Evolutionary conservation across 2,113 vertebrate species (phyloP).

Genomic region (Corynorhinus townsendii): DNA sequence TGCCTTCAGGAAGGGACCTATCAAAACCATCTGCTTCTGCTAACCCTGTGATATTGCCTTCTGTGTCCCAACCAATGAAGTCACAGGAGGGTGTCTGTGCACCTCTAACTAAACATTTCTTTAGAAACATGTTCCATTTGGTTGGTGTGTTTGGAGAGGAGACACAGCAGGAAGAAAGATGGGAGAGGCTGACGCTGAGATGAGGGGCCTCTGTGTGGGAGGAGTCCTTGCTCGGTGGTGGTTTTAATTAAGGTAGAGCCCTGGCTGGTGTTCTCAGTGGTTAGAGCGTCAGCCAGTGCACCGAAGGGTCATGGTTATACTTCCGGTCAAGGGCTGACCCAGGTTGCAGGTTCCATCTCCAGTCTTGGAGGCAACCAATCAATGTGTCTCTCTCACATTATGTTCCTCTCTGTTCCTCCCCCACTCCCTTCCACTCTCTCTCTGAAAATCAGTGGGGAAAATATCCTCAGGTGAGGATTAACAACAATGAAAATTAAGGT

Average conservation of each 20-base stretch:
- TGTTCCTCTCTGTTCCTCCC: no score
- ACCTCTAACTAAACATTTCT: rapidly evolving
- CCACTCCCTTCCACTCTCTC: no score
- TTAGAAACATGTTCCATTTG: rapidly evolving
- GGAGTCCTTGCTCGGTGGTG: neutral
- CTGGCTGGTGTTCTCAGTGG: no score
- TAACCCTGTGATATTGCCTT: rapidly evolving
- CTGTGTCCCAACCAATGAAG: rapidly evolving
- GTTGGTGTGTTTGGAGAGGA: neutral
- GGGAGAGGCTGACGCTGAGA: rapidly evolving
- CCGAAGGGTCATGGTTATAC: no score
- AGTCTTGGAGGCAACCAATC: no score
- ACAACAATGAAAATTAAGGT: neutral
- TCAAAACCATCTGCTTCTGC: neutral
- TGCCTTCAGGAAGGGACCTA: neutral
- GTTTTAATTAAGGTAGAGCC: neutral
- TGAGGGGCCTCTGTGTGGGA: rapidly evolving
- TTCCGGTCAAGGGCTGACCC: no score
- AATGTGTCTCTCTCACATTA: no score
- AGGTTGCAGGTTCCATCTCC: no score
- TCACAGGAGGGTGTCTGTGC: rapidly evolving
- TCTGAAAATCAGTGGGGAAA: no score
- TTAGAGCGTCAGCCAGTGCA: no score
- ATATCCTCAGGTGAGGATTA: no score
- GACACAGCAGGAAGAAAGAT: rapidly evolving